Conservation (phyloP, 2,113 vertebrate genomes). For the Myrmecobius fasciatus region DNA sequence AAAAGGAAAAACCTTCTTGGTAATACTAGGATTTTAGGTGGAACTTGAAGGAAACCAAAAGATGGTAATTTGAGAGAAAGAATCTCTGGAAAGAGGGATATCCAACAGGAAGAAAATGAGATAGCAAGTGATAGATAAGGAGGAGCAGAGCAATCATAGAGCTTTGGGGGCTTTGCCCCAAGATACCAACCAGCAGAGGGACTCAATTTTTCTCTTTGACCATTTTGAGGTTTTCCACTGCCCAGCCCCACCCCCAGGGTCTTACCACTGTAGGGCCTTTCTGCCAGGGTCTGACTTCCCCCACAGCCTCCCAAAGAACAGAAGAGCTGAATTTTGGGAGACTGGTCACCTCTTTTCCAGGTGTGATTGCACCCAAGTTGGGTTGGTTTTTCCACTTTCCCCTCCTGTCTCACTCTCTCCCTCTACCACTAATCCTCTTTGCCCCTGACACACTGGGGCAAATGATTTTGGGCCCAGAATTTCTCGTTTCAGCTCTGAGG, state of each 20-base stretch:
- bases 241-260: background rate
- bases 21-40: constrained; percentile 2
- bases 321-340: background rate
- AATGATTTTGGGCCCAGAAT: background rate
- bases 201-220: background rate
- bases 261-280: background rate
- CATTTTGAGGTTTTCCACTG: background rate
- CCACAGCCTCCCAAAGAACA: background rate
- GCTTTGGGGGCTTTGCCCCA: background rate
- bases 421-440: background rate
- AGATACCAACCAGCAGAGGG: background rate
- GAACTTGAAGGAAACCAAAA: constrained; percentile 1
- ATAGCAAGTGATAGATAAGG: background rate
- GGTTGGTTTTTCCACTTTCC: background rate
- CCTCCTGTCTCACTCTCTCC: background rate
- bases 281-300: background rate
- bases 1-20: constrained; percentile 34
- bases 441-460: background rate
- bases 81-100: constrained; percentile 31
- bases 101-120: background rate
- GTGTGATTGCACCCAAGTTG: background rate
- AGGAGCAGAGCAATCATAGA: background rate
- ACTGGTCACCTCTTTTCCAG: background rate
- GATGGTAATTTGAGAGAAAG: constrained; percentile 5
- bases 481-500: background rate